A percentile compares a stretch with the other conserved stretches of the same genome.
phyloP scores from a whole-genome alignment of 2,888 invertebrate species.

The Andrena marginata region DNA sequence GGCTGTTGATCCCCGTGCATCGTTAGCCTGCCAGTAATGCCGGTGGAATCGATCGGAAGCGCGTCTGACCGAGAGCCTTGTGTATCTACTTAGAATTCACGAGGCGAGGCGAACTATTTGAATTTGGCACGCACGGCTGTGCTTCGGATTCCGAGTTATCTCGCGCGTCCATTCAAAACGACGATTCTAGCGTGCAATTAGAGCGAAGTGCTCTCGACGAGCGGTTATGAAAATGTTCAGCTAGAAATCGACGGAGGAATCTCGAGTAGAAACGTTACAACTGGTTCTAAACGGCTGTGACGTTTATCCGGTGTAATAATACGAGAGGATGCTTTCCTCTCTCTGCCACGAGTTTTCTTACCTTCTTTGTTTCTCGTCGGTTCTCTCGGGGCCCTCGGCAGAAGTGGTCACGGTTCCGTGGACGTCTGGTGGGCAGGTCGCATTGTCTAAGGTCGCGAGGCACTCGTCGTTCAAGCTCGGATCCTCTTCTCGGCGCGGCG shows the following conservation, averaged over 20 bases:
- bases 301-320: slow-evolving; percentile 41
- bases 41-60: background rate
- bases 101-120: background rate
- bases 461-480: slow-evolving; percentile 33
- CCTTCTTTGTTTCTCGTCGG: slow-evolving; percentile 34
- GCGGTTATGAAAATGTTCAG: slow-evolving; percentile 34
- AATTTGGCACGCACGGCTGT: slow-evolving; percentile 15
- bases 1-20: background rate
- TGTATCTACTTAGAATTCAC: slow-evolving; percentile 26
- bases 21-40: background rate
- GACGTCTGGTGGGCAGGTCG: slow-evolving; percentile 37
- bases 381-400: slow-evolving; percentile 1
- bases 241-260: slow-evolving; percentile 46
- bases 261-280: slow-evolving; percentile 56
- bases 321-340: slow-evolving; percentile 38
- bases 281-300: slow-evolving; percentile 48
- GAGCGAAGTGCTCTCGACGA: slow-evolving; percentile 15
- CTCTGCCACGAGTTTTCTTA: slow-evolving; percentile 35
- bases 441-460: slow-evolving; percentile 61
- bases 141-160: background rate
- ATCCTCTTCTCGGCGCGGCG: slow-evolving; percentile 30
- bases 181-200: slow-evolving; percentile 23
- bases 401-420: slow-evolving; percentile 56
- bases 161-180: slow-evolving; percentile 8
- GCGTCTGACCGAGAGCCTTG: slow-evolving; percentile 29